A percentile compares a stretch with the other conserved stretches of the same genome.
phyloP scores from a whole-genome alignment of 2,888 invertebrate genomes.

The Volucella bombylans region DNA sequence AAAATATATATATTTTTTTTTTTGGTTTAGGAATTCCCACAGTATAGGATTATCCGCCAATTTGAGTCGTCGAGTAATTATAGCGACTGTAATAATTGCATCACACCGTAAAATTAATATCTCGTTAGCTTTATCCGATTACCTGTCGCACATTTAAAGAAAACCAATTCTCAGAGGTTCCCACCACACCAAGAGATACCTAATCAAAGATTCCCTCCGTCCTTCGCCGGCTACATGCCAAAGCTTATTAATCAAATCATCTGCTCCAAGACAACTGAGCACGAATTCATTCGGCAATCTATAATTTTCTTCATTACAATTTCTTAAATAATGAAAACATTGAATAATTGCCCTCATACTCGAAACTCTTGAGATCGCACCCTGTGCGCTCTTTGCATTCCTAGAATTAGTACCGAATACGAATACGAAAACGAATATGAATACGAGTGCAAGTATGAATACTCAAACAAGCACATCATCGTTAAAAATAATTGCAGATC shows the following conservation, averaged over 20 bases:
- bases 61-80: no score
- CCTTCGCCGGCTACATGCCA: conserved; percentile 18
- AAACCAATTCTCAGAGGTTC: conserved; percentile 1
- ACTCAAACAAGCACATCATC: conserved; percentile 51
- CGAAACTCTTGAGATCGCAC: conserved; percentile 12
- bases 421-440: background rate
- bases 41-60: no score
- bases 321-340: conserved; percentile 36
- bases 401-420: conserved; percentile 15
- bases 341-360: conserved; percentile 54
- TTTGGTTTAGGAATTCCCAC: no score
- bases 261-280: conserved; percentile 25
- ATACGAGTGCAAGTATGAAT: no score
- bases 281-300: conserved; percentile 66
- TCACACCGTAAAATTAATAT: background rate
- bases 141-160: conserved; percentile 25
- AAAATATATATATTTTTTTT: no score
- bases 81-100: no score
- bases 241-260: conserved; percentile 60
- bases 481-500: conserved; percentile 72
- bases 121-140: conserved; percentile 24
- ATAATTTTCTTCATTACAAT: conserved; percentile 58
- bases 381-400: conserved; percentile 33
- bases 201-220: conserved; percentile 33
- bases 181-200: background rate